phyloP scores from a whole-genome alignment of 2,888 invertebrate genomes.

The Eupithecia inturbata region DNA sequence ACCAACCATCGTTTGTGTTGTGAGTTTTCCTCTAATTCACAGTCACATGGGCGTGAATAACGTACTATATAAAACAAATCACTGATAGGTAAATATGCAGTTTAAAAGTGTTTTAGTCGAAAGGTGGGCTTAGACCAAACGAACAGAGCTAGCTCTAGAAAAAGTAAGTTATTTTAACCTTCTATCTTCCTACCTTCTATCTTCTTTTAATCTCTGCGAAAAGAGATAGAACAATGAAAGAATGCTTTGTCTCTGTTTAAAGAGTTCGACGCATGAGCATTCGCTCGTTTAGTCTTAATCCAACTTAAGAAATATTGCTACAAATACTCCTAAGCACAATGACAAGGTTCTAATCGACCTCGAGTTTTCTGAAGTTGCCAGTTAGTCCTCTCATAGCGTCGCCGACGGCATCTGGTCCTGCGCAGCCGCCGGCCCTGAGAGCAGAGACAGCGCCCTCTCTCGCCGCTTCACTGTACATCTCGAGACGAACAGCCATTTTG shows the following conservation, averaged over 20 bases:
- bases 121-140: background rate
- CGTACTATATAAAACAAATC: background rate
- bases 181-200: background rate
- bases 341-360: conserved; percentile 85
- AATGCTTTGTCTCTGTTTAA: background rate
- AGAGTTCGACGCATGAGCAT: background rate
- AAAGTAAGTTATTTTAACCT: background rate
- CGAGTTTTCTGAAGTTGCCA: conserved; percentile 90
- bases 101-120: background rate
- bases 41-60: background rate
- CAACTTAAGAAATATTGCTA: background rate
- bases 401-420: conserved; percentile 86
- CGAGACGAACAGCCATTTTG: conserved; percentile 87
- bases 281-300: background rate
- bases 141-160: background rate
- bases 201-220: background rate
- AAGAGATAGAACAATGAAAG: background rate
- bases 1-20: background rate
- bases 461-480: conserved; percentile 88
- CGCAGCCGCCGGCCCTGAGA: conserved; percentile 84
- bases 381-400: conserved; percentile 88
- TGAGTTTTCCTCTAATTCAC: background rate
- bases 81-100: background rate
- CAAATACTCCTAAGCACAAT: background rate
- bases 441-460: conserved; percentile 90